phyloP scores from a whole-genome alignment of 2,797 vertebrate genomes.

The Acipenser oxyrinchus region DNA sequence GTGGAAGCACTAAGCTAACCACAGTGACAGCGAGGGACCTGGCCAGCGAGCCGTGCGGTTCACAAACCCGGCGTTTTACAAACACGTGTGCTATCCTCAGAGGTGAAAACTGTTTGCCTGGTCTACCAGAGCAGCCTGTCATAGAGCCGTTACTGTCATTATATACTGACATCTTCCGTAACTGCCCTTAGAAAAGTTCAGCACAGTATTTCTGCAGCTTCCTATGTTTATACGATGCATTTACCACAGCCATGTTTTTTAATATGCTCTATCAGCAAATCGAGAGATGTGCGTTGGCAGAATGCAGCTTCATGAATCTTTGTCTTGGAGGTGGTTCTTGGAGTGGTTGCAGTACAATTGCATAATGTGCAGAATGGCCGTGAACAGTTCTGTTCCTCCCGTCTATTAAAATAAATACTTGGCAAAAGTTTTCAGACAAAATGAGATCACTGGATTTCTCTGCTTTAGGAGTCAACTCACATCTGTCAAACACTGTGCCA shows the following conservation, averaged over 20 bases:
- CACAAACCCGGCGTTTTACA: slow-evolving; percentile 12
- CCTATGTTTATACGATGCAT: too few relatives aligned
- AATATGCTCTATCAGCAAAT: too few relatives aligned
- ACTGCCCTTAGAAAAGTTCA: too few relatives aligned
- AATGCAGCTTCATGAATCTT: too few relatives aligned
- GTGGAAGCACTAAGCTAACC: slow-evolving; percentile 44
- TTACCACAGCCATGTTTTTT: too few relatives aligned
- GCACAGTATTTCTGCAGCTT: too few relatives aligned
- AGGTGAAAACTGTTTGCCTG: slow-evolving; percentile 17
- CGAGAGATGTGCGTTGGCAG: too few relatives aligned
- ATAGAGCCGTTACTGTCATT: too few relatives aligned
- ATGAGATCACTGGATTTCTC: slow-evolving; percentile 44
- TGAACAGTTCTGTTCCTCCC: slow-evolving; percentile 25
- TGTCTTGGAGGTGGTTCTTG: slow-evolving; percentile 18
- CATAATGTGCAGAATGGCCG: slow-evolving; percentile 45
- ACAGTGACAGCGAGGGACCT: slow-evolving; percentile 44
- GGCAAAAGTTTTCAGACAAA: slow-evolving; percentile 43
- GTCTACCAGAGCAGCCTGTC: slow-evolving; percentile 10
- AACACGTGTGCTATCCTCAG: background rate
- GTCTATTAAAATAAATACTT: slow-evolving; percentile 34
- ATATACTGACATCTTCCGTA: too few relatives aligned
- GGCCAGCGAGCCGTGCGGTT: slow-evolving; percentile 24
- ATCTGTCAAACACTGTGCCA: slow-evolving; percentile 26
- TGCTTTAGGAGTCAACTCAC: slow-evolving; percentile 32
- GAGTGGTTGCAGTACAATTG: slow-evolving; percentile 46